These are phyloP conservation scores for Eumaeus atala DNA, from an alignment of 1,140 invertebrate species.

Conservation along the genomic window DNA sequence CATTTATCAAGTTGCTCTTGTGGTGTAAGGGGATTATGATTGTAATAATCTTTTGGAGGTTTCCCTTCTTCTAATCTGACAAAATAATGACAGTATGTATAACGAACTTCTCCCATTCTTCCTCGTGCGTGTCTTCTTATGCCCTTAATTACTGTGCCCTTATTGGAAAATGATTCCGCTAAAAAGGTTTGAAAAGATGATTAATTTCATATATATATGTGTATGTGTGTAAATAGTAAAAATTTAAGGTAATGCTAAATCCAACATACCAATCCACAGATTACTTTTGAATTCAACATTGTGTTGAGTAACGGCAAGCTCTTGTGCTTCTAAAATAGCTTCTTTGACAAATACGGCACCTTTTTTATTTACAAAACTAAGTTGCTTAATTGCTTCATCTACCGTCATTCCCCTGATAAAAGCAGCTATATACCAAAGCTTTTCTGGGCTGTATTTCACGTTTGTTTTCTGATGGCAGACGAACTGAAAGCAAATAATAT, in stretches of 20 bases:
- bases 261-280: conserved; percentile 94
- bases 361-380: conserved; percentile 89
- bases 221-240: no score
- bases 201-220: neutral
- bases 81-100: conserved; percentile 91
- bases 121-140: conserved; percentile 85
- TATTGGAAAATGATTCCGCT: conserved; percentile 91
- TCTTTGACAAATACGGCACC: conserved; percentile 87
- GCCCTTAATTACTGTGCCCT: conserved; percentile 86
- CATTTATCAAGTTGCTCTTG: conserved; percentile 84
- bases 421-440: conserved; percentile 92
- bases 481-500: conserved; percentile 78
- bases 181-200: conserved; percentile 41
- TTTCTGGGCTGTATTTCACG: conserved; percentile 92
- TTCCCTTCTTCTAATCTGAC: conserved; percentile 92
- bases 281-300: conserved; percentile 97
- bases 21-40: conserved; percentile 78
- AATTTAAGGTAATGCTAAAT: no score
- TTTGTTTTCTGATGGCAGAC: conserved; percentile 88
- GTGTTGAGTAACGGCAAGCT: conserved; percentile 89
- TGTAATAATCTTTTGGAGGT: conserved; percentile 90
- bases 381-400: conserved; percentile 94
- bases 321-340: conserved; percentile 90
- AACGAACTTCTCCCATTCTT: conserved; percentile 82
- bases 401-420: conserved; percentile 93